These are phyloP conservation scores for Ptychoptera albimana DNA, from an alignment of 2,888 invertebrate species.

Conservation along the genomic window DNA sequence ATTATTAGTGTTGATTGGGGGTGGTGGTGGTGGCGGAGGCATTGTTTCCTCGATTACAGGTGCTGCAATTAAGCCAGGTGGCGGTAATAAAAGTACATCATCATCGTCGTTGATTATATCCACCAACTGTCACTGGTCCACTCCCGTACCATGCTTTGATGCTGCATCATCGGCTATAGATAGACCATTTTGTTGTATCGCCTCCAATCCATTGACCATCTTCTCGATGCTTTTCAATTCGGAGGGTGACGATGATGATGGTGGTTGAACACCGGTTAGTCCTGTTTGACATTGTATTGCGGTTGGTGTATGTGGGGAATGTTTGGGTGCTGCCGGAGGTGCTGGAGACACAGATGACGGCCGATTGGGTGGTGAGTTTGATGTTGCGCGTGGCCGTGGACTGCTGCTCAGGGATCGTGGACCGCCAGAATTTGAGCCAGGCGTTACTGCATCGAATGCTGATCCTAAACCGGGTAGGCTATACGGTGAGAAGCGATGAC, in stretches of 20 bases:
- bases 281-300: constrained; percentile 38
- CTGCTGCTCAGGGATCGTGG: constrained; percentile 30
- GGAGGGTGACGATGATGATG: constrained; percentile 28
- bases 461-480: constrained; percentile 66
- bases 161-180: too few relatives aligned
- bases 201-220: constrained; percentile 88
- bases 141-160: constrained; percentile 8
- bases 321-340: constrained; percentile 15
- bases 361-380: constrained; percentile 29
- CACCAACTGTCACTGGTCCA: constrained; percentile 32
- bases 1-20: too few relatives aligned
- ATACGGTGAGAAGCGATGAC: constrained; percentile 80
- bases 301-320: constrained; percentile 25
- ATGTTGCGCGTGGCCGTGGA: constrained; percentile 26
- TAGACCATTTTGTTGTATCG: constrained; percentile 45
- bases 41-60: too few relatives aligned
- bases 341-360: constrained; percentile 28
- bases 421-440: constrained; percentile 26
- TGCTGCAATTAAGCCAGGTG: too few relatives aligned
- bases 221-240: constrained; percentile 93
- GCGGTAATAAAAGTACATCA: constrained; percentile 13
- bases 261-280: constrained; percentile 28
- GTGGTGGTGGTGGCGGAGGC: too few relatives aligned
- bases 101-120: constrained; percentile 19
- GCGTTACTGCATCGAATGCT: constrained; percentile 81